These are phyloP conservation scores for Caenorhabditis sinica DNA, from an alignment of 2,888 invertebrate species.

Conservation along the genomic window DNA sequence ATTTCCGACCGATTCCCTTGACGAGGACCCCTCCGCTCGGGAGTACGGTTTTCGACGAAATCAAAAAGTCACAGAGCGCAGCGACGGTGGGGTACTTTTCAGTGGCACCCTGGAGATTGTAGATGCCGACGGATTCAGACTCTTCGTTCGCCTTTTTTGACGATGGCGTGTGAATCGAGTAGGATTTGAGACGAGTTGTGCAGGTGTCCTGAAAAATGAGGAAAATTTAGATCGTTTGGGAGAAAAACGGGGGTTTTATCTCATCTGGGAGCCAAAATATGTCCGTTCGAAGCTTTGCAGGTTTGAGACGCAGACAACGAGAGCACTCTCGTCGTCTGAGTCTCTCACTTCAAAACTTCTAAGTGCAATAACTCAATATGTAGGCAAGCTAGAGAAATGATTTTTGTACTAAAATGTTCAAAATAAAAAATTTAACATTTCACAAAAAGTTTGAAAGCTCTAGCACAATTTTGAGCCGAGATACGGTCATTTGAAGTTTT, in stretches of 20 bases:
- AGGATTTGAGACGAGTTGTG: constrained; percentile 29
- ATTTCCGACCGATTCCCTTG: background rate
- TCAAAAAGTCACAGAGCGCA: constrained; percentile 7
- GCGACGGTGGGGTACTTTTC: constrained; percentile 20
- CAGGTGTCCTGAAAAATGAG: background rate
- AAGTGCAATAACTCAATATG: no score
- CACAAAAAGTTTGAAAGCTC: no score
- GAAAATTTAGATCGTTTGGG: background rate
- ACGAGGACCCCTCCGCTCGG: constrained; percentile 14
- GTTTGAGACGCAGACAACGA: background rate
- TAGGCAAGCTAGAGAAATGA: no score
- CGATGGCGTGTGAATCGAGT: background rate
- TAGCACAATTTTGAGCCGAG: no score
- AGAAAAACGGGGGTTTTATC: background rate
- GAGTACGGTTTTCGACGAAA: background rate
- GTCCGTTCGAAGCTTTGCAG: background rate
- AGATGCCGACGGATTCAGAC: background rate
- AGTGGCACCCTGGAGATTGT: background rate
- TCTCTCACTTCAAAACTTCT: background rate
- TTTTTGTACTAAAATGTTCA: no score
- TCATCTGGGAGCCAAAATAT: background rate
- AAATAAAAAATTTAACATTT: no score
- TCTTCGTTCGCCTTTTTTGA: background rate
- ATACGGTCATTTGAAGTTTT: no score
- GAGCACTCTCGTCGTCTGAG: background rate